Evolutionary conservation across 1,140 invertebrate genomes (phyloP), one percentile per base, ranked within the genome.

Genomic region (Arctopsyche grandis): DNA sequence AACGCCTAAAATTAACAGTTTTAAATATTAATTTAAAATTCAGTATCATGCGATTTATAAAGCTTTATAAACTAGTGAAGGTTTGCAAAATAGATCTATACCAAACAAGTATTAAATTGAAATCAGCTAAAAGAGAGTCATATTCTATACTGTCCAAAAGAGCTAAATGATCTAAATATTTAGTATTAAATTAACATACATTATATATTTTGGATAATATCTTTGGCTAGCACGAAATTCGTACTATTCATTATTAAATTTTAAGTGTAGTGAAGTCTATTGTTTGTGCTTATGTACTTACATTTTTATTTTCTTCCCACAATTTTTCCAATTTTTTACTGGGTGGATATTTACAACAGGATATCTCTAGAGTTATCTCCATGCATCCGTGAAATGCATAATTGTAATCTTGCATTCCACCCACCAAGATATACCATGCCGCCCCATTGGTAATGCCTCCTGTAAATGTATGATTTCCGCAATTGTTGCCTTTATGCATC

Each of bases 401-500:
- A 84, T 92, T 93, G 84, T 92, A 93, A 84, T 93, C 92, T 84
- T 92, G 92, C 91, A 92, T 92, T 19, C 91, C 89, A 29, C 91
- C 91, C 73, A 85, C 85, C 9, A 91, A 82, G 4, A 88, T 83
- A 84, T 91, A 91, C 91, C 91, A 92, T 16, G 85, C 85, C 0
- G 91, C 91, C 52, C 91, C 91, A 83, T 92, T 92, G 1, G 89
- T 91, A 38, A 91, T 91, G 14, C 91, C 91, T 81, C 90, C 88
- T 22, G 83, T 70, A 82, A 91, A 91, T n/a, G 12, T 16, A 3
- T 26, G 12, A 7, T 79, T 78, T 29, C 78, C 77, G 83, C 89
- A 91, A 0, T 85, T 84, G 22, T 85, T 81, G 4, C 87, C 89
- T 58, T 75, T 22, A 69, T 88, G 85, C 89, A 91, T 91, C 38